Evolutionary conservation across 2,888 invertebrate genomes (phyloP), one percentile per base, ranked within the genome.

Genomic region (Lochmaea capreae): DNA sequence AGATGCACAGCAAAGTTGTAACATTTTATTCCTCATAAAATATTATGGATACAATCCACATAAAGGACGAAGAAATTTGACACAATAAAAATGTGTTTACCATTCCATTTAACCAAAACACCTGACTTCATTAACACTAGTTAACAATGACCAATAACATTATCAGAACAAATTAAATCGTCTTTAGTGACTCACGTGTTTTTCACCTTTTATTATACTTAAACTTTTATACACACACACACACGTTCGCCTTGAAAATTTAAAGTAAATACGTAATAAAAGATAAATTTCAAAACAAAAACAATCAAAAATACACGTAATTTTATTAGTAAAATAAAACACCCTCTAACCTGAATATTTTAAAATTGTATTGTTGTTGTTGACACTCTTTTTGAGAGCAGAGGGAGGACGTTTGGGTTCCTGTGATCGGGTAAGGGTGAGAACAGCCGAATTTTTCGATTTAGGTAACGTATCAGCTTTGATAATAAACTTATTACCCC

Each of bases 401-500:
- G 39, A 42, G 6, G 42, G 49, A 52, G 46, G 46, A 43, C 52
- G 54, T 59, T 70, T 67, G 42, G 59, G 10, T 49, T 73, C 73
- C 65, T 78, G 77, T 58, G 78, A 76, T 65, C 76, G 75, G 58
- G 78, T 72, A 39, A 78, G 74, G 18, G 76, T 71, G 39, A 80
- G 70, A 8, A 77, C 80, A n/a, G 81, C 80, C 58, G 81, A 76
- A 72, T 80, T 83, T 59, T 79, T 77, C 58, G 81, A 80, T 66
- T 76, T 80, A 2, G 82, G 83, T 70, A 84, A 76, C 46, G 83
- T 82, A 43, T 83, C 82, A 5, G 83, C 79, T 67, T 79, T 82
- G 18, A 85, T 83, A 68, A 83, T 81, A 42, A 87, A 80, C 74
- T 80, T 83, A 63, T 80, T 82, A 57, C 83, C 83, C 46, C 84